A percentile compares a stretch with the other conserved stretches of the same genome.
Conservation (phyloP, 2,797 vertebrate genomes). For the Danio aesculapii region DNA sequence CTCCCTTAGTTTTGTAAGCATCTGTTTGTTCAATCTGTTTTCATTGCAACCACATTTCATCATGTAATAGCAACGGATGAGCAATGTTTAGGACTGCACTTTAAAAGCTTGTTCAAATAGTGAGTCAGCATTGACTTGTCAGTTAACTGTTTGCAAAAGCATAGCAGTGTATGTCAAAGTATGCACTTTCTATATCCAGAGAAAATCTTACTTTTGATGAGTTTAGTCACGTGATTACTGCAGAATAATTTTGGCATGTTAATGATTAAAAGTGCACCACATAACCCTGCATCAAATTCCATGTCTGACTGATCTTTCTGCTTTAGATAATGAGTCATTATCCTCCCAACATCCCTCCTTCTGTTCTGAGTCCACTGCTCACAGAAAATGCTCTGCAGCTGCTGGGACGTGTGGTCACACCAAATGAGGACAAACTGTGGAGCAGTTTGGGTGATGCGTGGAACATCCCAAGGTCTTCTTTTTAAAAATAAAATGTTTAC, state of each 20-base stretch:
- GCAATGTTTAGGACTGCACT: background rate
- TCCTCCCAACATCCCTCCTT: constrained; percentile 69
- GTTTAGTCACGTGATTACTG: background rate
- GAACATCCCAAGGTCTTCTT: constrained; percentile 79
- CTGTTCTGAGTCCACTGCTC: constrained; percentile 81
- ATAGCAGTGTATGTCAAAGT: background rate
- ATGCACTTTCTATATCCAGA: background rate
- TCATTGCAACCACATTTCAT: background rate
- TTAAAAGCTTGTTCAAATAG: constrained; percentile 66
- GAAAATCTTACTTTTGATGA: background rate
- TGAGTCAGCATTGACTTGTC: constrained; percentile 69
- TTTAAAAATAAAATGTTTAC: background rate
- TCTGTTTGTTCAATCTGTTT: background rate
- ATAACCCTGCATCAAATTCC: constrained; percentile 84
- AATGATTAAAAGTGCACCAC: constrained; percentile 68
- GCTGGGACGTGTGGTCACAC: constrained; percentile 71
- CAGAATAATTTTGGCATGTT: background rate
- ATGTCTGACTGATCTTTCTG: constrained; percentile 80
- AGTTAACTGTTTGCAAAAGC: constrained; percentile 76
- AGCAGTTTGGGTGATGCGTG: constrained; percentile 80
- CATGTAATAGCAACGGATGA: background rate
- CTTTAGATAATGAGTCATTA: constrained; percentile 77
- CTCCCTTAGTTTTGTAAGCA: constrained; percentile 74
- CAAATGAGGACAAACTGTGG: constrained; percentile 76
- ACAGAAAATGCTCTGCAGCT: constrained; percentile 75